Conservation (phyloP, 2,797 vertebrate genomes). For the Brachyalestes nurse region DNA sequence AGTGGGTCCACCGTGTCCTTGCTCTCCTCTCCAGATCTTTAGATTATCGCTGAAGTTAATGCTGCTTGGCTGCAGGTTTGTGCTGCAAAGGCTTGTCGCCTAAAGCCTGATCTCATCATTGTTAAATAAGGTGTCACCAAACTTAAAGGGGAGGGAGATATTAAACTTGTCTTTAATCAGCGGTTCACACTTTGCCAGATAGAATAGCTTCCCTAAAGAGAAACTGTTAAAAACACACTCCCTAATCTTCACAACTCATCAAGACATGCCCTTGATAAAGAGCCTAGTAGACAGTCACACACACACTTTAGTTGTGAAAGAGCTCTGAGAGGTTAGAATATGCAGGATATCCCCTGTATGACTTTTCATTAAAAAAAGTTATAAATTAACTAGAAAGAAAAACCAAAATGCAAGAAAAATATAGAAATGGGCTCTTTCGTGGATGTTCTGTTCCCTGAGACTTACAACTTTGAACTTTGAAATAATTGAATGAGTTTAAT, state of each 20-base stretch:
- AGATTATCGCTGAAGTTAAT: conserved; percentile 58
- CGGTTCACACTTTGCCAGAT: conserved; percentile 54
- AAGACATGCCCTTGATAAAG: neutral
- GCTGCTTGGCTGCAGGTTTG: conserved; percentile 62
- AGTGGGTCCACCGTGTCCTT: conserved; percentile 63
- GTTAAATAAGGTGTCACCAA: conserved; percentile 62
- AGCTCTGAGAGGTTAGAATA: neutral
- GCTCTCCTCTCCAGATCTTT: conserved; percentile 63
- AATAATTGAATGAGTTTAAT: neutral
- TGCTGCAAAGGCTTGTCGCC: conserved; percentile 46
- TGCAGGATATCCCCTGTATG: too few relatives aligned
- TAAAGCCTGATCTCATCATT: conserved; percentile 60
- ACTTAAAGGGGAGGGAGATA: conserved; percentile 30
- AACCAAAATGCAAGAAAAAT: too few relatives aligned
- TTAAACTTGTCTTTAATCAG: conserved; percentile 69
- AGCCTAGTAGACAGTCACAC: neutral
- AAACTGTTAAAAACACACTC: conserved; percentile 20
- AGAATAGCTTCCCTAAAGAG: conserved; percentile 44
- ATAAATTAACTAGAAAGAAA: too few relatives aligned
- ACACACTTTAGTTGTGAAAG: conserved; percentile 17
- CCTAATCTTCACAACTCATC: conserved; percentile 30
- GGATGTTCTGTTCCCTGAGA: neutral
- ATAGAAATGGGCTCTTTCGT: neutral
- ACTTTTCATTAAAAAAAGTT: too few relatives aligned
- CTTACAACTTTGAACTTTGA: neutral